A percentile compares a stretch with the other conserved stretches of the same genome.
phyloP scores from a whole-genome alignment of 2,113 vertebrate genomes.

The Carettochelys insculpta region DNA sequence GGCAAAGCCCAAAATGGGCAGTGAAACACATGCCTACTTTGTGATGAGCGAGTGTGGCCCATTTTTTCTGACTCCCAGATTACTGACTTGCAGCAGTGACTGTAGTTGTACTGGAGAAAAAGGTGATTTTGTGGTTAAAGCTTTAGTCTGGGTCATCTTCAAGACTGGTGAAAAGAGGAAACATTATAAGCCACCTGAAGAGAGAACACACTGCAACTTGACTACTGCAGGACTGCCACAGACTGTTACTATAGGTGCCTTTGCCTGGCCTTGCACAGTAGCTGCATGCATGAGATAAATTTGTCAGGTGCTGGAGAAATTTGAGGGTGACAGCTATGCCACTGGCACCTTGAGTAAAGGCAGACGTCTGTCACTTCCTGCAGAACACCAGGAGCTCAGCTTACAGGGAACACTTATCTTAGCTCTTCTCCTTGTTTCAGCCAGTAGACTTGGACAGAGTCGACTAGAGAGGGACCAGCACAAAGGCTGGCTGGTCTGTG shows the following conservation, averaged over 20 bases:
- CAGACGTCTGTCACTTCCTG: background rate
- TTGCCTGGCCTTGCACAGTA: background rate
- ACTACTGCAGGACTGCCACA: background rate
- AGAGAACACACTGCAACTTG: background rate
- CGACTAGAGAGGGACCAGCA: background rate
- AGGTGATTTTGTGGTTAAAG: background rate
- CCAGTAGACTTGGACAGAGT: fast-evolving
- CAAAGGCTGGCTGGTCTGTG: background rate
- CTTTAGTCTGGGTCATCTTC: background rate
- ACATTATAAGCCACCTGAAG: background rate
- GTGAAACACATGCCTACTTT: background rate
- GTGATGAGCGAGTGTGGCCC: background rate
- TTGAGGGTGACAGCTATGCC: background rate
- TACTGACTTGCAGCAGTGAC: background rate
- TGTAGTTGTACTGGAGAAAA: background rate
- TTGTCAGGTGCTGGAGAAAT: background rate
- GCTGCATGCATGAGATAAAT: background rate
- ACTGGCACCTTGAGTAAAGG: background rate
- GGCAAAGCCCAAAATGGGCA: background rate
- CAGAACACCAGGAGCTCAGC: background rate
- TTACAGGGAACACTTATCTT: background rate
- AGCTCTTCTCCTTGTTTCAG: background rate
- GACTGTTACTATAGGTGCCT: background rate
- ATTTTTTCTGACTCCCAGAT: background rate
- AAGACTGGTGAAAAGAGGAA: background rate